Conservation (phyloP, 2,797 vertebrate species). For the Morus bassanus region DNA sequence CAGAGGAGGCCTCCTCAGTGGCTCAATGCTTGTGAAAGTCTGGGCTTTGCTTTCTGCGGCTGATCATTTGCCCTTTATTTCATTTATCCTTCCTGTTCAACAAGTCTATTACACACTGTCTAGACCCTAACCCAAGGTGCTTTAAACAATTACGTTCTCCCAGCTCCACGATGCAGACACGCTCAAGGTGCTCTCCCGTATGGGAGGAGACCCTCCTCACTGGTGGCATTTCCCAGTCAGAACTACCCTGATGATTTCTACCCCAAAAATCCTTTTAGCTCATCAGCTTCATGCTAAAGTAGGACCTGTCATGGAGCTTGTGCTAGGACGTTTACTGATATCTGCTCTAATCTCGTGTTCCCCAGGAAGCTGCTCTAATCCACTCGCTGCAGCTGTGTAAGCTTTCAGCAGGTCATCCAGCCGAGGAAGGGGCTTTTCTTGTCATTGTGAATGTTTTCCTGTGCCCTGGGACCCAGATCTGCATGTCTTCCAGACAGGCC, state of each 20-base stretch:
- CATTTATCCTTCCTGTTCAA: not conserved
- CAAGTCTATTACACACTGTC: too few species aligned
- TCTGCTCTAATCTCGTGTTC: rapidly evolving
- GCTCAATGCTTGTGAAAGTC: not conserved
- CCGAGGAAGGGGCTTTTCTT: not conserved
- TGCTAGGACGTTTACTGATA: not conserved
- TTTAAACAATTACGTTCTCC: not conserved
- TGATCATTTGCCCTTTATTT: not conserved
- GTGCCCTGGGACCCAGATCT: not conserved
- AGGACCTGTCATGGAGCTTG: not conserved
- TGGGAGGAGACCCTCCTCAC: not conserved
- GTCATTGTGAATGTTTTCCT: not conserved
- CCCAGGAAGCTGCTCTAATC: not conserved
- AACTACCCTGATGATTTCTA: rapidly evolving
- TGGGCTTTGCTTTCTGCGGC: not conserved
- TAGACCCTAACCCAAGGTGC: not conserved
- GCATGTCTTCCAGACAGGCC: not conserved
- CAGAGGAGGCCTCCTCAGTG: not conserved
- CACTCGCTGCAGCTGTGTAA: not conserved
- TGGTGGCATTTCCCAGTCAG: not conserved
- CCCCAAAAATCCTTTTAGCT: not conserved
- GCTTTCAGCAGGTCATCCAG: not conserved
- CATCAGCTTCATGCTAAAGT: not conserved
- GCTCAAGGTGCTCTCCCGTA: rapidly evolving
- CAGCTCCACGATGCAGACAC: not conserved